Evolutionary conservation across 1,140 invertebrate species (phyloP).

Genomic region (Sweltsa coloradensis): DNA sequence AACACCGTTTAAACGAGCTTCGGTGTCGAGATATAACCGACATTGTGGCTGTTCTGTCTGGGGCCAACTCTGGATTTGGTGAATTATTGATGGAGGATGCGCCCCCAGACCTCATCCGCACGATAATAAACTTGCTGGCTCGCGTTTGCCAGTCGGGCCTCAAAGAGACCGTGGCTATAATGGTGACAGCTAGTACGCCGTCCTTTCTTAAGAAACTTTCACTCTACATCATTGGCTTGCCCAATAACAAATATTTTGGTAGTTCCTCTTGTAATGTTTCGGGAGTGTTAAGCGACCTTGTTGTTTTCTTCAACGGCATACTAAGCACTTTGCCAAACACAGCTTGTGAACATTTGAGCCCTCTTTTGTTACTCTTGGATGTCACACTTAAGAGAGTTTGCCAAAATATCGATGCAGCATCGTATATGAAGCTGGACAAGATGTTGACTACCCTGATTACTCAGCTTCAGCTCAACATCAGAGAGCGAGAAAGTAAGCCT

Average conservation of each 20-base stretch:
- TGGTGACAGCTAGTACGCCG: slow-evolving; percentile 27
- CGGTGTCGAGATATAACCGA: too few relatives aligned
- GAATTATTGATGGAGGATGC: slow-evolving; percentile 11
- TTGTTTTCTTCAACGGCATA: neutral
- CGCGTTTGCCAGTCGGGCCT: slow-evolving; percentile 28
- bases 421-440: neutral
- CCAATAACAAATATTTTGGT: neutral
- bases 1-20: too few relatives aligned
- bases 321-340: neutral
- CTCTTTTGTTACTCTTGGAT: neutral
- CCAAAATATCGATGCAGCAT: neutral
- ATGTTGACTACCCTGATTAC: neutral
- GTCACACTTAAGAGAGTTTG: neutral
- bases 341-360: neutral
- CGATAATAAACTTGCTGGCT: slow-evolving; percentile 22
- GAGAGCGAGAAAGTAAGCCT: too few relatives aligned
- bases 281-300: slow-evolving; percentile 2
- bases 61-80: slow-evolving; percentile 8
- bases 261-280: neutral
- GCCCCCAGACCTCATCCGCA: slow-evolving; percentile 14
- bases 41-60: slow-evolving; percentile 7
- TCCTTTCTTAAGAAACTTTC: slow-evolving; percentile 23
- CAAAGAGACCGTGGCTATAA: slow-evolving; percentile 23
- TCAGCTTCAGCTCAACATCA: too few relatives aligned
- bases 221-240: neutral